phyloP scores from a whole-genome alignment of 2,888 invertebrate genomes.

The Amphipyra berbera region DNA sequence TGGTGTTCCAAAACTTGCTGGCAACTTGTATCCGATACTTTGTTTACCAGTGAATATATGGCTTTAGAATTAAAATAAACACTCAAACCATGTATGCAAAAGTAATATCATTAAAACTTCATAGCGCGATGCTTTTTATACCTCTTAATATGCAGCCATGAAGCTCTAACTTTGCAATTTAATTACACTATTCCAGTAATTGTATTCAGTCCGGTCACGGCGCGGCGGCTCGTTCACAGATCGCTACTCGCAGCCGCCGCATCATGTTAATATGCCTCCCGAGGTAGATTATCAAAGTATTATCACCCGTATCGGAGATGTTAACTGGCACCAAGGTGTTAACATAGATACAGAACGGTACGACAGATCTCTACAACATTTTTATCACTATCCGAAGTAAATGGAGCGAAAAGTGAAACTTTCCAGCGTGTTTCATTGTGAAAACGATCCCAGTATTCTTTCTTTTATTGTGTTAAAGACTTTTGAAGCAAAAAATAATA shows the following conservation, averaged over 20 bases:
- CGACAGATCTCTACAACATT: constrained; percentile 11
- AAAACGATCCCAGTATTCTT: constrained; percentile 4
- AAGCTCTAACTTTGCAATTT: constrained; percentile 77
- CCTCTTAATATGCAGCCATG: constrained; percentile 73
- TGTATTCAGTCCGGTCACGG: constrained; percentile 70
- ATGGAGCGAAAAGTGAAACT: constrained; percentile 19
- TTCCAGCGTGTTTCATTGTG: constrained; percentile 7
- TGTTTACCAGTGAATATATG: too few relatives aligned
- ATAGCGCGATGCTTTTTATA: constrained; percentile 67
- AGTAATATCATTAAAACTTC: constrained; percentile 74
- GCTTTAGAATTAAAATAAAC: constrained; percentile 43
- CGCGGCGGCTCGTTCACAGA: constrained; percentile 64
- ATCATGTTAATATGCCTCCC: constrained; percentile 66
- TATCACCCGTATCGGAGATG: constrained; percentile 56
- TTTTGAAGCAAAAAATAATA: constrained; percentile 12
- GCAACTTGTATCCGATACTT: too few relatives aligned
- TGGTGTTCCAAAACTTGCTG: too few relatives aligned
- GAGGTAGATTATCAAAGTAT: constrained; percentile 65
- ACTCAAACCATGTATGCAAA: constrained; percentile 50
- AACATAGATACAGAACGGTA: constrained; percentile 13
- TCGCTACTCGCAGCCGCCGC: constrained; percentile 60
- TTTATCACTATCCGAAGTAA: constrained; percentile 22
- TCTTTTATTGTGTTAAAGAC: constrained; percentile 10
- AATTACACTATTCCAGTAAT: constrained; percentile 76
- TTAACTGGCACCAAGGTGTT: constrained; percentile 31